Conservation (phyloP, 2,113 vertebrate genomes). For the Chaetodon auriga region DNA sequence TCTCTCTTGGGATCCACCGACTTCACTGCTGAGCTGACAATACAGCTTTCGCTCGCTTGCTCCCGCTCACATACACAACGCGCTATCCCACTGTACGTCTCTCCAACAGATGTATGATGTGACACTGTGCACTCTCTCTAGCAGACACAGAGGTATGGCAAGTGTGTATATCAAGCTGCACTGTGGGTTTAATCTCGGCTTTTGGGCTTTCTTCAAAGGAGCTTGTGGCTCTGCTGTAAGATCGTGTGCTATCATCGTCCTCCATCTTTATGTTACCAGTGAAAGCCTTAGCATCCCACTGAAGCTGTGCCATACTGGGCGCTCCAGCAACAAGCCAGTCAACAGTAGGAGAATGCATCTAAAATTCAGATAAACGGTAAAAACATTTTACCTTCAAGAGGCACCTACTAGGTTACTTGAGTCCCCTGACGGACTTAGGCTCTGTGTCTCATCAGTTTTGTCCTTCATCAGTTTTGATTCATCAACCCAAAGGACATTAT, state of each 20-base stretch:
- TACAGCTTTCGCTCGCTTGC: neutral
- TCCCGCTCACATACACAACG: neutral
- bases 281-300: neutral
- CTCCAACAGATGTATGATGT: slow-evolving; percentile 17
- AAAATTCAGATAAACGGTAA: neutral
- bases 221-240: neutral
- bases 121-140: slow-evolving; percentile 27
- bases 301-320: neutral
- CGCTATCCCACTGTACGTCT: slow-evolving; percentile 12
- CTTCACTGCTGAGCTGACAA: slow-evolving; percentile 16
- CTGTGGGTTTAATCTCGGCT: slow-evolving; percentile 15
- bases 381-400: neutral
- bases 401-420: neutral
- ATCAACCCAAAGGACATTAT: slow-evolving; percentile 14
- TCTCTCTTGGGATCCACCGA: slow-evolving; percentile 11
- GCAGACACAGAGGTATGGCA: neutral
- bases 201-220: neutral
- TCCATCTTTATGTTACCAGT: slow-evolving; percentile 11
- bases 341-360: neutral
- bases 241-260: neutral
- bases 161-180: slow-evolving; percentile 15
- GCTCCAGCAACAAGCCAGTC: neutral
- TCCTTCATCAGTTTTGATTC: slow-evolving; percentile 35
- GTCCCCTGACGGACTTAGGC: neutral
- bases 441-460: slow-evolving; percentile 14